These are phyloP conservation scores for Nixonia krombeini DNA, from an alignment of 1,140 invertebrate species.

Conservation along the genomic window DNA sequence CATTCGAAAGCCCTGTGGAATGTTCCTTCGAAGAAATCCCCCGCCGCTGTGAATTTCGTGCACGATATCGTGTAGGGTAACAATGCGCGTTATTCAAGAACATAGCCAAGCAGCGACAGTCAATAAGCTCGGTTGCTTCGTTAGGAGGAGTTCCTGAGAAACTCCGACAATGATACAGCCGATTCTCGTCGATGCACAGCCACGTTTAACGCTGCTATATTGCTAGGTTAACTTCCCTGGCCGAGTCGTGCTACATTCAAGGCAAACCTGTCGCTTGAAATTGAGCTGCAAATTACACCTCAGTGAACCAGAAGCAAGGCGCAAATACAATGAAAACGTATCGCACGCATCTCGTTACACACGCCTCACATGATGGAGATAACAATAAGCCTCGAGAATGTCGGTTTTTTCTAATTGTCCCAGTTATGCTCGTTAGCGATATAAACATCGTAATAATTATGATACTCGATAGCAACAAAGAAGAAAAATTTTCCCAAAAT, in stretches of 20 bases:
- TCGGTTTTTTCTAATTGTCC: too few species aligned
- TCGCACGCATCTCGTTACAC: background rate
- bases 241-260: constrained; percentile 30
- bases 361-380: too few species aligned
- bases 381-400: too few species aligned
- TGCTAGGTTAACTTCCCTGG: constrained; percentile 8
- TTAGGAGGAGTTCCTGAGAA: constrained; percentile 11
- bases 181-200: constrained; percentile 17
- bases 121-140: constrained; percentile 4
- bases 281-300: constrained; percentile 43
- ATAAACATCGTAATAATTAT: too few species aligned
- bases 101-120: background rate
- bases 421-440: too few species aligned
- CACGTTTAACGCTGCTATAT: constrained; percentile 10
- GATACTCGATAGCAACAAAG: too few species aligned
- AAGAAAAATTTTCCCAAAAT: too few species aligned
- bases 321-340: constrained; percentile 40
- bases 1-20: background rate
- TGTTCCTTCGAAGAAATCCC: too few species aligned
- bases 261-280: constrained; percentile 51
- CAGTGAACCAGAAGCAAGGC: constrained; percentile 24
- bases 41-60: too few species aligned
- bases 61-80: background rate
- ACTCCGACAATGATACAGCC: constrained; percentile 5
- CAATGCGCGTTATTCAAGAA: constrained; percentile 1